Evolutionary conservation across 2,113 vertebrate species (phyloP), one percentile per base, ranked within the genome.

Genomic region (Gallinago paraguaiae): DNA sequence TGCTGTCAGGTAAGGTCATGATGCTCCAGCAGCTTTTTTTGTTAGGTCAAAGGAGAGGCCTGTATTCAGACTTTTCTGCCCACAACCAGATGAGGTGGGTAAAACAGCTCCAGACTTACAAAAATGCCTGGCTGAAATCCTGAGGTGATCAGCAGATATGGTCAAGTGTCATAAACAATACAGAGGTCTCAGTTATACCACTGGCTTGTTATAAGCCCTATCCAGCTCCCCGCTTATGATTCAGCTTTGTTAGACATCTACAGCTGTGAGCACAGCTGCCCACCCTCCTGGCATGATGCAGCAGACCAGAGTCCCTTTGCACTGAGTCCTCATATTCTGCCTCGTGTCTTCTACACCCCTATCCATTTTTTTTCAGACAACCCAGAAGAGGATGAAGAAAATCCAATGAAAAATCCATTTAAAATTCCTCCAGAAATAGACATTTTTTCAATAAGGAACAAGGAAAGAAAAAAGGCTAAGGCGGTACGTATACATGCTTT

Each of bases 391-490:
- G 75, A 76, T 53, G 88, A 93, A 77, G 37, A 76, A 59, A 68
- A 71, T 2, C 3, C 86, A 11, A 53, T 33, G 56, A 86, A 89
- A 79, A 98, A 98, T 48, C 98, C 98, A 11, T 98, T 98, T 88
- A 97, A 69, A 37, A 3, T 98, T 41, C 96, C 97, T 64, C 37
- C 92, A 27, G 96, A 98, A 7, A 15, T 69, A 7, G 97, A 98
- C 87, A 88, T 98, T 91, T 97, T 98, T 88, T 64, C 94, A 65
- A 30, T 98, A 63, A 94, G 95, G 88, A 96, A 98, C 10, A 94
- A 97, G 65, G 97, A 98, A 88, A 94, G 45, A 53, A 68, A 95
- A 82, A 97, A 95, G 17, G 94, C 97, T 30, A 89, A 70, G 51
- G 28, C 0, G 24, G 98, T 98, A 95, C 4, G 97, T 97, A 69